Conservation (phyloP, 2,888 invertebrate species). For the Siphlonurus alternatus region DNA sequence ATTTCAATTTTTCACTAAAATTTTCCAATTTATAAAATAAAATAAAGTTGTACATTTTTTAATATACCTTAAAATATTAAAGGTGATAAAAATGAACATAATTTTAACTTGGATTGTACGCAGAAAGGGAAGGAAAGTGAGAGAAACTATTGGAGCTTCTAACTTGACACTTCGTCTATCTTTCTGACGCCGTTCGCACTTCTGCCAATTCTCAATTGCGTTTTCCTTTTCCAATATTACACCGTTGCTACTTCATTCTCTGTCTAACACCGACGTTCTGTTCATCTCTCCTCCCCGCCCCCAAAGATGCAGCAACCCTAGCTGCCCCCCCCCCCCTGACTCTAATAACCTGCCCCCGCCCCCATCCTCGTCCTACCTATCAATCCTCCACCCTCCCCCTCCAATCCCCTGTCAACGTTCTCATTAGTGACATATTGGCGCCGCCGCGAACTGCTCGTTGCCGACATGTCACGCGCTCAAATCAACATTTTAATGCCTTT, state of each 20-base stretch:
- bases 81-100: too few species aligned
- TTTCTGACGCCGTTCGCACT: background rate
- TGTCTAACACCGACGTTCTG: background rate
- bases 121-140: background rate
- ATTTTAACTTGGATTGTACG: too few species aligned
- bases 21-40: too few species aligned
- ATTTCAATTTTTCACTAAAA: too few species aligned
- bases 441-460: too few species aligned
- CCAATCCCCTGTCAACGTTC: background rate
- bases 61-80: too few species aligned
- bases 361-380: too few species aligned
- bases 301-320: background rate
- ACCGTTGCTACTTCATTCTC: background rate
- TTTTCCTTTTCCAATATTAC: background rate
- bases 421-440: background rate
- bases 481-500: too few species aligned
- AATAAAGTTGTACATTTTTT: too few species aligned
- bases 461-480: too few species aligned
- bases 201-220: background rate
- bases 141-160: background rate
- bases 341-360: background rate
- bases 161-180: background rate
- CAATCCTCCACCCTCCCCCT: too few species aligned
- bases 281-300: background rate
- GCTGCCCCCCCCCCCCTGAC: background rate